Percentiles rank a stretch among this genome's conserved stretches.
phyloP scores from a whole-genome alignment of 2,113 vertebrate species.

The Dicaeum eximium region DNA sequence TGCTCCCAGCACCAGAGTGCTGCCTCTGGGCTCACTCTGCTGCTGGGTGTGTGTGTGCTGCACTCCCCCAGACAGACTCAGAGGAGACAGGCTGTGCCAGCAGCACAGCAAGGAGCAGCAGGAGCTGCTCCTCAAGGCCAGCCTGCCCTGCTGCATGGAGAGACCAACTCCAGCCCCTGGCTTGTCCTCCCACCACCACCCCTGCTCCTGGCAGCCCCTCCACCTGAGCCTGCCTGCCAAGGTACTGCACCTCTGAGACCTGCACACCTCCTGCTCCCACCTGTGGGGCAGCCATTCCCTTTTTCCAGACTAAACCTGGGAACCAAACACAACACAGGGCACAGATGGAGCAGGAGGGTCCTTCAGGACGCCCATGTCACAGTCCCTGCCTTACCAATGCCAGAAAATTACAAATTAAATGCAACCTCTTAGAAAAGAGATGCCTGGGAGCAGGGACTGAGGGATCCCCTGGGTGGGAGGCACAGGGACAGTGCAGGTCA shows the following conservation, averaged over 20 bases:
- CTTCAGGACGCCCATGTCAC: neutral
- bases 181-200: neutral
- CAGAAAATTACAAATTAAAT: neutral
- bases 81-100: neutral
- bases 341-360: neutral
- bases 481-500: neutral
- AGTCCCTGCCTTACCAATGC: neutral
- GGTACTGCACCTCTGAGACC: neutral
- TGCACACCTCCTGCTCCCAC: neutral
- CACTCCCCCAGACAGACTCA: rapidly evolving
- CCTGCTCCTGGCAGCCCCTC: neutral
- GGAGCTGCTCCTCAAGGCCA: neutral
- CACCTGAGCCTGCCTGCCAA: neutral
- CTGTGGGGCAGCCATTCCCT: neutral
- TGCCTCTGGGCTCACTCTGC: neutral
- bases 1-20: neutral
- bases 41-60: neutral
- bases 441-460: neutral
- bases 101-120: neutral
- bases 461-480: neutral
- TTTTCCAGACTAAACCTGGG: neutral
- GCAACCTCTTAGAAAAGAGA: neutral
- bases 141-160: neutral
- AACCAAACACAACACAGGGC: neutral
- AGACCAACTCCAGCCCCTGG: neutral